Base-by-base conservation (phyloP, 2,113 vertebrate genomes). In the Electrona antarctica region DNA sequence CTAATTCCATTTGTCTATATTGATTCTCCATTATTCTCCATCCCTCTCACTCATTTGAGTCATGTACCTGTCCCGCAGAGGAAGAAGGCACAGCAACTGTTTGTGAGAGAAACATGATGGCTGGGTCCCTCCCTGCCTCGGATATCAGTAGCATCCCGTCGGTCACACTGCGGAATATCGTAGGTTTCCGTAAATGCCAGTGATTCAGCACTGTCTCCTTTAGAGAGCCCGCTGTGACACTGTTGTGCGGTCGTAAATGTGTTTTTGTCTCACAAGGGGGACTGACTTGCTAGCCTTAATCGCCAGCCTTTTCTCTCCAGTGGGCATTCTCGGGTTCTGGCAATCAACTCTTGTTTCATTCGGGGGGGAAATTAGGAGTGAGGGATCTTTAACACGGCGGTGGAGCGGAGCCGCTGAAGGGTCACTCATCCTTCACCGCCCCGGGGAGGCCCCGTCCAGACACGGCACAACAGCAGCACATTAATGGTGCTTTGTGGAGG, bases 271-370 rank as follows among this genome's bases (percentile, higher is more conserved):
- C 64, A 69, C 74, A 50, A 67, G 76, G 76, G 67, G 64, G 33
- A 68, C 63, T 61, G 55, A 73, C 77, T 84, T 88, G 80, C 87
- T 81, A 84, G 80, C 64, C 64, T 65, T 82, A 86, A 90, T 87
- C 84, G 77, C 59, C 76, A 56, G 71, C 45, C 60, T 81, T 56
- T 21, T 74, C 78, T 82, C 81, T 73, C 78, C 49, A 70, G 71
- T 80, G 81, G 56, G 69, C 41, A 65, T 72, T 64, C 66, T 79
- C 84, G 21, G 80, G 69, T 66, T 74, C 77, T 59, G 66, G 77
- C 85, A 89, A 90, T 91, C 87, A 84, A 77, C 82, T 79, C 78
- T 82, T 78, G 76, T 87, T 84, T 85, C 73, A 87, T 71, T 68
- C 41, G 8, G 15, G 57, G 49, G 60, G 7, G 60, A 77, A 78